Conservation (phyloP, 2,888 invertebrate species). For the Macrophya annulata region DNA sequence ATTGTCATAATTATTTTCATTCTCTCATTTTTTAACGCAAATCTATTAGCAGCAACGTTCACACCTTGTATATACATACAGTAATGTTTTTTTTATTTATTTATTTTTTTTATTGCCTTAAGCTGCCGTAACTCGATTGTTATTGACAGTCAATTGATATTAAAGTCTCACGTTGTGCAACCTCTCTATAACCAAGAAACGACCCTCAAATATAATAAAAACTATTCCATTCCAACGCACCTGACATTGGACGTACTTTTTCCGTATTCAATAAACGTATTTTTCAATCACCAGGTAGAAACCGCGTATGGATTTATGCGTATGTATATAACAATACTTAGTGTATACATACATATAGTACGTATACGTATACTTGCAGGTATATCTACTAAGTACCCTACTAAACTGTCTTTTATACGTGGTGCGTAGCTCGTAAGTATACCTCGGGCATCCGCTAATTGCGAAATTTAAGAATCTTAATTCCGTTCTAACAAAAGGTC, state of each 20-base stretch:
- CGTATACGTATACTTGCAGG: slow-evolving; percentile 48
- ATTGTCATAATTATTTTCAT: neutral
- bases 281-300: slow-evolving; percentile 55
- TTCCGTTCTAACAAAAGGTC: slow-evolving; percentile 48
- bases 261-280: slow-evolving; percentile 72
- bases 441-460: slow-evolving; percentile 68
- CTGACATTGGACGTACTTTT: slow-evolving; percentile 74
- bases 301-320: slow-evolving; percentile 9
- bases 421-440: neutral
- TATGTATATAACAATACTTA: slow-evolving; percentile 4
- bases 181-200: slow-evolving; percentile 61
- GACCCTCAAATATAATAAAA: slow-evolving; percentile 67
- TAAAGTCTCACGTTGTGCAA: slow-evolving; percentile 69
- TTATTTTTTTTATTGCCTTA: neutral
- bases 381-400: slow-evolving; percentile 50
- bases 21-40: neutral
- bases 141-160: slow-evolving; percentile 64
- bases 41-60: neutral
- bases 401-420: neutral
- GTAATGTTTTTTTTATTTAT: neutral
- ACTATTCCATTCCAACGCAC: slow-evolving; percentile 63
- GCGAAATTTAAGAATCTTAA: slow-evolving; percentile 66
- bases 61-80: neutral
- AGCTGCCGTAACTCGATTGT: slow-evolving; percentile 14
- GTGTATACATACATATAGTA: too few species aligned